These are phyloP conservation scores for Heliopora coerulea DNA, from an alignment of 92 coral and sea anemone genomes.

Conservation along the genomic window DNA sequence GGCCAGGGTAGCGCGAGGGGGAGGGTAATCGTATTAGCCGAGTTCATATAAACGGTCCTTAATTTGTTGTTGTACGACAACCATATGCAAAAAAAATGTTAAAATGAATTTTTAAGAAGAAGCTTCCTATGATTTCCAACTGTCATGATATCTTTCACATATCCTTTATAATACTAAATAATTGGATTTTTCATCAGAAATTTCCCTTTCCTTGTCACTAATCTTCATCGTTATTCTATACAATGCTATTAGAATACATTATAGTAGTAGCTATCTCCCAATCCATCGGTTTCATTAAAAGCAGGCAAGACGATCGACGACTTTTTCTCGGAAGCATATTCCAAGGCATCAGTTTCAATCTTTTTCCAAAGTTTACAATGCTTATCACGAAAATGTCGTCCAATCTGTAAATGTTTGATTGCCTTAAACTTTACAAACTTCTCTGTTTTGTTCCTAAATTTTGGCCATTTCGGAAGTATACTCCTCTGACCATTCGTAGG, in stretches of 20 bases:
- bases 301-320: constrained; percentile 13
- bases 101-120: too few species aligned
- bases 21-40: too few species aligned
- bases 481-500: constrained; percentile 28
- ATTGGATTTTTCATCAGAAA: too few species aligned
- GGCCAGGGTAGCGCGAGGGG: too few species aligned
- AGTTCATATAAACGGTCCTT: too few species aligned
- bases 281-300: constrained; percentile 20
- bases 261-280: constrained; percentile 26
- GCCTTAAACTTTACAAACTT: constrained; percentile 30
- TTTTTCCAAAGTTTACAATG: constrained; percentile 32
- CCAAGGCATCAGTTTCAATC: constrained; percentile 28
- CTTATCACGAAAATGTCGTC: constrained; percentile 29
- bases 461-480: constrained; percentile 39
- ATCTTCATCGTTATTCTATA: too few species aligned
- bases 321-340: constrained; percentile 21
- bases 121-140: too few species aligned
- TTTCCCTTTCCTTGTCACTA: too few species aligned
- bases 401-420: constrained; percentile 17
- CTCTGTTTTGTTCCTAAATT: constrained; percentile 18
- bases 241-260: constrained; percentile 33
- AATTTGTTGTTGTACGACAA: too few species aligned
- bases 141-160: too few species aligned
- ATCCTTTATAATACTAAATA: too few species aligned
- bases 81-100: too few species aligned